Percentiles rank a stretch among this genome's conserved stretches.
These are phyloP conservation scores for Scyliorhinus canicula DNA, from an alignment of 2,797 vertebrate genomes.

Conservation along the genomic window DNA sequence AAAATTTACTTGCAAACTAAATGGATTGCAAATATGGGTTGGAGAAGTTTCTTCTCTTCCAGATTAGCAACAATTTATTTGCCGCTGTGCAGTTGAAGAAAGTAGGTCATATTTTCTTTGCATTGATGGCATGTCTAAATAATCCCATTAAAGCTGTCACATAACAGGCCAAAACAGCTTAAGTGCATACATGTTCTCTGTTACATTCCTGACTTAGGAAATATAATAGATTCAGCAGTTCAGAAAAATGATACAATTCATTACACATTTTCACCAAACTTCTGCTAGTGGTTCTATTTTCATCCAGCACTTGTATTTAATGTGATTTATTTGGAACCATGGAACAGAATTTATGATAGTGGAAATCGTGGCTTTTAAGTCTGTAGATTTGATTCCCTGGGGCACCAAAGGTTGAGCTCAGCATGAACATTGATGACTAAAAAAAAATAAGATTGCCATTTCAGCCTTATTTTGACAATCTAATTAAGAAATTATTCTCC, in stretches of 20 bases:
- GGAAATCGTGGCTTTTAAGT: neutral
- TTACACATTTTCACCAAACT: neutral
- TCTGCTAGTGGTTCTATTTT: neutral
- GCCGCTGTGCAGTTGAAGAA: constrained; percentile 40
- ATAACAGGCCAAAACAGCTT: constrained; percentile 47
- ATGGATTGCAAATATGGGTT: neutral
- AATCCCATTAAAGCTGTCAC: constrained; percentile 55
- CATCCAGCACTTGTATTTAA: neutral
- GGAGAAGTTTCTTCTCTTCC: neutral
- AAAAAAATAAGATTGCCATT: neutral
- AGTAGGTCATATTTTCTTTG: constrained; percentile 56
- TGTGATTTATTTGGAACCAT: neutral
- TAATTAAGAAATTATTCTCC: constrained; percentile 21
- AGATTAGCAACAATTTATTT: neutral
- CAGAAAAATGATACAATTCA: neutral
- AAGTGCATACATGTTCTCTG: constrained; percentile 45
- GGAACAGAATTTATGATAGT: neutral
- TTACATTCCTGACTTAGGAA: constrained; percentile 44
- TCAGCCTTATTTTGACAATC: neutral
- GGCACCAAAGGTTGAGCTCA: neutral
- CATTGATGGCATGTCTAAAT: constrained; percentile 44
- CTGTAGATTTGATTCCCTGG: neutral
- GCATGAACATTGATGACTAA: neutral
- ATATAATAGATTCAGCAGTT: constrained; percentile 3
- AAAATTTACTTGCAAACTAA: neutral